Base-by-base conservation (phyloP, 1,140 invertebrate genomes). In the Elymnias hypermnestra region DNA sequence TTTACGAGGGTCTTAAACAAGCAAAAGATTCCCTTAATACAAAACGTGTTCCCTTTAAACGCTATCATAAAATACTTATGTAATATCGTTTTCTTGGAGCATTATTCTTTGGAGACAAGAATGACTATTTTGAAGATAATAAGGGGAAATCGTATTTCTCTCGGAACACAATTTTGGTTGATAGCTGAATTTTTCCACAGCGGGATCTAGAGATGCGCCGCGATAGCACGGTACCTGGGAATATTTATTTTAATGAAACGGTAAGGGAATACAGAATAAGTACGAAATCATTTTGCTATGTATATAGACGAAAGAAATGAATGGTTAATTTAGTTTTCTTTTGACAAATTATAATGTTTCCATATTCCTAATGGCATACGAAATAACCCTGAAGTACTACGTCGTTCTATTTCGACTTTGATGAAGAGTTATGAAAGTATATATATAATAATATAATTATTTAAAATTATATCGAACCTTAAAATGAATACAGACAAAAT, bases 241-340 rank as follows among this genome's bases (percentile, higher is more conserved):
- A 57, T 64, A 58, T 68, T 64, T 64, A 60, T 61, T 62, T 57
- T 68, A 61, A 64, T 64, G 58, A 61, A 47, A 50, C 36, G 46
- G 33, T 43, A 28, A 42, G 37, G 28, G 36, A 29, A 13, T 38
- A 38, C 23, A 9, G 25, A 22, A 46, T 36, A 46, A 29, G 9
- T 29, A 3, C 10, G 7, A 3, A 29, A 12, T 29, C 13, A 29
- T 13, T 29, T 29, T 12, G 6, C 10, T 29, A 5, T 12, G 10
- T 29, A 12, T 29, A 10, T 29, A 29, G 10, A 26, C 23, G 10
- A 22, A 22, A 2, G 21, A 22, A 22, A 22, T 22, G 21, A 22
- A 22, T 8, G 21, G 21, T 22, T 22, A 22, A 5, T 22, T 22
- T 1, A 22, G 5, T 22, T 22, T 22, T 22, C 2, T 22, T 6